These are phyloP conservation scores for Knipowitschia caucasica DNA, from an alignment of 2,797 vertebrate genomes.

Conservation along the genomic window DNA sequence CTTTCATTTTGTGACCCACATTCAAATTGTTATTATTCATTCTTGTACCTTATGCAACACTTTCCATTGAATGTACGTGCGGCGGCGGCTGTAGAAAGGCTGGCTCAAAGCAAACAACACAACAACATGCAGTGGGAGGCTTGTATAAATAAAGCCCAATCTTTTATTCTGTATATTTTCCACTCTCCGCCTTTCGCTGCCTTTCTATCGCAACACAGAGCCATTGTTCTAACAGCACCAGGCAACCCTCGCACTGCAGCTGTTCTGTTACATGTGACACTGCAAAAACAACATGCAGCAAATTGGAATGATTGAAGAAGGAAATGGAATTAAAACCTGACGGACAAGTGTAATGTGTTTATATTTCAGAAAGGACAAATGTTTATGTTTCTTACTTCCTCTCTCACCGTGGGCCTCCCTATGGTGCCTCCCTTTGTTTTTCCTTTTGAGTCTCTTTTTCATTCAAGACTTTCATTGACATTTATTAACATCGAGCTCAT, in stretches of 20 bases:
- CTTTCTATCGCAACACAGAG: neutral
- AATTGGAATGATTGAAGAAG: too few species aligned
- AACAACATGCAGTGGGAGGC: constrained; percentile 38
- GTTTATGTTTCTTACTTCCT: too few species aligned
- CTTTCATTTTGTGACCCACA: constrained; percentile 34
- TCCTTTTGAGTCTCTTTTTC: too few species aligned
- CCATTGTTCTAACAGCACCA: constrained; percentile 11
- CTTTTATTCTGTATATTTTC: constrained; percentile 8
- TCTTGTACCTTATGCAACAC: constrained; percentile 36
- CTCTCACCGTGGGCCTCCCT: too few species aligned
- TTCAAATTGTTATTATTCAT: constrained; percentile 38
- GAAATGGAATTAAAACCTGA: too few species aligned
- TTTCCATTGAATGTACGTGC: constrained; percentile 28
- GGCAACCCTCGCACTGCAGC: neutral
- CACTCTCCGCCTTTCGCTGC: neutral
- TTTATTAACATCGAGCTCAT: too few species aligned
- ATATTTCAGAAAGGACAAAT: too few species aligned
- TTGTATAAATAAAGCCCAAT: constrained; percentile 51
- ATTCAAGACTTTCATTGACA: too few species aligned
- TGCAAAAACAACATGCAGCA: neutral
- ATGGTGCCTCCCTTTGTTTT: too few species aligned
- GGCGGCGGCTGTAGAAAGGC: constrained; percentile 1
- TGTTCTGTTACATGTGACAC: neutral
- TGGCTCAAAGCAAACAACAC: constrained; percentile 20
- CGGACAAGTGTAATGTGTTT: too few species aligned